Evolutionary conservation across 2,888 invertebrate genomes (phyloP).

Genomic region (Hydriomena furcata): DNA sequence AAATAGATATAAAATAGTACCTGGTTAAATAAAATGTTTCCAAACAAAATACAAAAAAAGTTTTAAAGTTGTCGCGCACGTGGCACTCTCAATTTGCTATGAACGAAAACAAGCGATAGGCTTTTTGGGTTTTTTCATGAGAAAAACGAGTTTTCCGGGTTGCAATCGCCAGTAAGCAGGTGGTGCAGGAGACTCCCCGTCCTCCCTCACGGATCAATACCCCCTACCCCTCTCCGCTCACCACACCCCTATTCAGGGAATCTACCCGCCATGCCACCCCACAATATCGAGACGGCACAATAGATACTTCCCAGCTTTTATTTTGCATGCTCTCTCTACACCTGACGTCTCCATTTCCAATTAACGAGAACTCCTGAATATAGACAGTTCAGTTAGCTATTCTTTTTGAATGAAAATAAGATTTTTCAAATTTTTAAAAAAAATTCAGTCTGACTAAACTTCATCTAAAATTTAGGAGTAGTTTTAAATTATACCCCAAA

Average conservation of each 20-base stretch:
- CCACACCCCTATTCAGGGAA: conserved; percentile 29
- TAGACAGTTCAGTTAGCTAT: not conserved
- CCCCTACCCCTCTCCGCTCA: conserved; percentile 38
- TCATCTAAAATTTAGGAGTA: too few relatives aligned
- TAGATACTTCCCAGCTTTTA: conserved; percentile 11
- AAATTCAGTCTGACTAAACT: too few relatives aligned
- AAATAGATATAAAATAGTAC: not conserved
- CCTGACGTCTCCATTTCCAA: not conserved
- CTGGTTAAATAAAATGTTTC: not conserved
- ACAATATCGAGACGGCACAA: conserved; percentile 25
- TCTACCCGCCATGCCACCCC: conserved; percentile 25
- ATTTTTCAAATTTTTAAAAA: too few relatives aligned
- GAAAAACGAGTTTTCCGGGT: conserved; percentile 50
- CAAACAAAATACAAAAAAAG: too few relatives aligned
- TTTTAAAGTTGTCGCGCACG: conserved; percentile 3
- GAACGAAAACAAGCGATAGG: conserved; percentile 2
- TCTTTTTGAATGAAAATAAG: too few relatives aligned
- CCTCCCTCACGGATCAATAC: conserved; percentile 63
- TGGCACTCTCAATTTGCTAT: not conserved
- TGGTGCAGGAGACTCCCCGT: conserved; percentile 56
- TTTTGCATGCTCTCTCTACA: conserved; percentile 4
- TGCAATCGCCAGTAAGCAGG: conserved; percentile 56
- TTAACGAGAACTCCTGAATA: not conserved
- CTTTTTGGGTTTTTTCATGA: conserved; percentile 24
- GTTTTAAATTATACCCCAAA: too few relatives aligned